These are phyloP conservation scores for Beris chalybata DNA, from an alignment of 2,888 invertebrate genomes.

Conservation along the genomic window DNA sequence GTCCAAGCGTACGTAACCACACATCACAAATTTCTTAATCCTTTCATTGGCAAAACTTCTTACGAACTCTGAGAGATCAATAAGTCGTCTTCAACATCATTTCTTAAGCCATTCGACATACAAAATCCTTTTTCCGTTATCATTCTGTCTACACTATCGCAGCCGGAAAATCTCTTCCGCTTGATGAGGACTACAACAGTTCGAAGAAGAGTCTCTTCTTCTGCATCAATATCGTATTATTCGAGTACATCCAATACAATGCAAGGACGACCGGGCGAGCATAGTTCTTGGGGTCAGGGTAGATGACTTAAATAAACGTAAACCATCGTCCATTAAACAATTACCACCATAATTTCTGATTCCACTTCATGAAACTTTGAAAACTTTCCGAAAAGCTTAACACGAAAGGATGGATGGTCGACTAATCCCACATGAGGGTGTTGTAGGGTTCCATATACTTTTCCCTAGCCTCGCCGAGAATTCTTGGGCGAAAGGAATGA, in stretches of 20 bases:
- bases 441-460: conserved; percentile 16
- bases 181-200: conserved; percentile 5
- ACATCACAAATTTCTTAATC: conserved; percentile 23
- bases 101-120: conserved; percentile 23
- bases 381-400: conserved; percentile 35
- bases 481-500: conserved; percentile 7
- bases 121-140: conserved; percentile 11
- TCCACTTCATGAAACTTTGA: conserved; percentile 37
- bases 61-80: conserved; percentile 16
- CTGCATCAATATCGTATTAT: no score
- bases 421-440: conserved; percentile 2
- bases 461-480: conserved; percentile 7
- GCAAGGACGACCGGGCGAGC: conserved; percentile 3
- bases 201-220: no score
- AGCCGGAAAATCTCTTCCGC: conserved; percentile 8
- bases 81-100: conserved; percentile 23
- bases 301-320: conserved; percentile 26
- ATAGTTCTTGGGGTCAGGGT: conserved; percentile 5
- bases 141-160: conserved; percentile 1
- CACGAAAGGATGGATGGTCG: conserved; percentile 20
- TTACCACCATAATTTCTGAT: conserved; percentile 39
- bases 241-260: no score
- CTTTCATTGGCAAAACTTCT: conserved; percentile 13
- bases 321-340: conserved; percentile 37
- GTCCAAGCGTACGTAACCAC: no score